A percentile compares a stretch with the other conserved stretches of the same genome.
phyloP scores from a whole-genome alignment of 2,113 vertebrate species.

The Nansenia antarctica region DNA sequence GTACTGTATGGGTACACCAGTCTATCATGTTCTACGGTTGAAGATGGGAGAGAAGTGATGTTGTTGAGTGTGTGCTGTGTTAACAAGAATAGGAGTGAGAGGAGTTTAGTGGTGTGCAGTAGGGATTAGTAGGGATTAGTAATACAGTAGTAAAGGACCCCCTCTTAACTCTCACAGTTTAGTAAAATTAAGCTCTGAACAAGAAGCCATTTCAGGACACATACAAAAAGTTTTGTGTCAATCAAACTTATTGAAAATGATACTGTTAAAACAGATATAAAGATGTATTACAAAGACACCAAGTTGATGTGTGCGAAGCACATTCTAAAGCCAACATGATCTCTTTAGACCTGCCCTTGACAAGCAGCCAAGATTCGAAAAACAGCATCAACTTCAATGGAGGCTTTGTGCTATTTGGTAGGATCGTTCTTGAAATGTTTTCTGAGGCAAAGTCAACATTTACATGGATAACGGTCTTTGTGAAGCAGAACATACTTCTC shows the following conservation, averaged over 20 bases:
- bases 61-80: background rate
- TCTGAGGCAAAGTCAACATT: constrained; percentile 13
- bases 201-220: constrained; percentile 13
- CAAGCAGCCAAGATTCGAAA: too few relatives aligned
- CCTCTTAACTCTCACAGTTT: constrained; percentile 37
- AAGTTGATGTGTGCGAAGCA: too few relatives aligned
- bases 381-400: constrained; percentile 2
- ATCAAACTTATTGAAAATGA: background rate
- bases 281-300: too few relatives aligned
- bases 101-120: background rate
- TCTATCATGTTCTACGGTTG: too few relatives aligned
- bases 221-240: background rate
- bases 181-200: constrained; percentile 33
- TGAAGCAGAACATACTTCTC: constrained; percentile 21
- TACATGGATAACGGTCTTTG: constrained; percentile 19
- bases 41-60: background rate
- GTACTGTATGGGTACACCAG: background rate
- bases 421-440: constrained; percentile 29
- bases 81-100: background rate
- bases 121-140: constrained; percentile 36
- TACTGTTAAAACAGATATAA: too few relatives aligned
- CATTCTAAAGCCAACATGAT: too few relatives aligned
- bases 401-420: constrained; percentile 26
- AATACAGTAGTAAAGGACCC: constrained; percentile 29
- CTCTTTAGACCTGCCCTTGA: too few relatives aligned